Evolutionary conservation across 2,113 vertebrate genomes (phyloP).

Genomic region (Osmerus mordax): DNA sequence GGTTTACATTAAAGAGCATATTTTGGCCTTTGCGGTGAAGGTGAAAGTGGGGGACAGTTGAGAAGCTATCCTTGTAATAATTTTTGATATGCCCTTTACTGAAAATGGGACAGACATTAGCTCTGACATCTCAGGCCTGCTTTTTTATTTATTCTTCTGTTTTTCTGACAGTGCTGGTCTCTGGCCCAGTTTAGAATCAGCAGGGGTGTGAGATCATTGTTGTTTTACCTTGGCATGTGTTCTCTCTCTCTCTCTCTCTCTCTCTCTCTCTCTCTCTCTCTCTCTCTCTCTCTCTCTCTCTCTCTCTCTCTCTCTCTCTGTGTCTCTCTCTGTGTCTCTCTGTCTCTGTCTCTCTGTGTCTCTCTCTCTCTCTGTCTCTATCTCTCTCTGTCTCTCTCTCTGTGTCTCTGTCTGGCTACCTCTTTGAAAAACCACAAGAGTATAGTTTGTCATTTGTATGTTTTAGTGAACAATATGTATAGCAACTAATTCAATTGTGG

Average conservation of each 20-base stretch:
- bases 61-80: constrained; percentile 35
- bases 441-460: neutral
- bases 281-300: constrained; percentile 22
- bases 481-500: constrained; percentile 11
- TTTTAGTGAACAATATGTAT: neutral
- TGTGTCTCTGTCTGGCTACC: neutral
- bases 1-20: constrained; percentile 31
- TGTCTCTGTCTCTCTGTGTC: constrained; percentile 15
- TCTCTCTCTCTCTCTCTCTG: constrained; percentile 18
- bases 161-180: constrained; percentile 55
- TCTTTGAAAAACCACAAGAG: neutral
- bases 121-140: constrained; percentile 37
- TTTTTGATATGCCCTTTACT: constrained; percentile 39
- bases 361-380: constrained; percentile 14
- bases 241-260: constrained; percentile 19
- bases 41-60: constrained; percentile 28
- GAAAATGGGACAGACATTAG: constrained; percentile 39
- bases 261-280: constrained; percentile 17
- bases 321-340: constrained; percentile 4
- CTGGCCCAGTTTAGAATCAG: constrained; percentile 54
- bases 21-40: constrained; percentile 34
- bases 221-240: constrained; percentile 36
- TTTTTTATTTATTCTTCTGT: constrained; percentile 38
- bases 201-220: constrained; percentile 57
- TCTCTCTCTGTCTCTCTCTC: constrained; percentile 14